Conservation (phyloP, 2,113 vertebrate genomes). For the Crypturellus undulatus region DNA sequence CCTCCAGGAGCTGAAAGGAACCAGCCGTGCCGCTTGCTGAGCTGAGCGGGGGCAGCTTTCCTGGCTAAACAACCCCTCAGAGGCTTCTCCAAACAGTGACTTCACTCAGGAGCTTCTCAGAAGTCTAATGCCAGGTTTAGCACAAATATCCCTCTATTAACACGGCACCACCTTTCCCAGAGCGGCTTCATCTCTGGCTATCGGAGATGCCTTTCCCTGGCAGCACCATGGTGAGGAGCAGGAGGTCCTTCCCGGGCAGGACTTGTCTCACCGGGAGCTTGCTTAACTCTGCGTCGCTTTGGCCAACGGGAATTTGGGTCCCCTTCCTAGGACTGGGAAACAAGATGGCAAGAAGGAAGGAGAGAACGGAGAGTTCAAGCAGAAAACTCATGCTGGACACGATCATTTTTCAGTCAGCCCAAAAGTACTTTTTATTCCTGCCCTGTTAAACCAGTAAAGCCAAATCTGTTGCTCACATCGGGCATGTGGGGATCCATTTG, state of each 20-base stretch:
- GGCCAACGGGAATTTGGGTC: neutral
- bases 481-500: no score
- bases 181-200: neutral
- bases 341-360: neutral
- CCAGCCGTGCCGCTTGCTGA: neutral
- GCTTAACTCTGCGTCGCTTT: neutral
- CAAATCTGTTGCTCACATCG: neutral
- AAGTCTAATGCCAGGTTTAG: neutral
- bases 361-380: neutral
- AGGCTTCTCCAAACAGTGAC: neutral
- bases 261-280: neutral
- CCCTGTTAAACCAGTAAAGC: neutral
- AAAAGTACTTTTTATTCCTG: neutral
- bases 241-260: neutral
- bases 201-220: neutral
- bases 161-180: neutral
- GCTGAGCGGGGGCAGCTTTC: neutral
- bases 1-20: neutral
- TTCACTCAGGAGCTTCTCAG: neutral
- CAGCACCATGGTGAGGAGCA: accelerated
- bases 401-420: neutral
- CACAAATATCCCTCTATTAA: neutral
- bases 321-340: neutral
- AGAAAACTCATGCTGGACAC: no score
- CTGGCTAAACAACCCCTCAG: accelerated